Evolutionary conservation across 2,888 invertebrate genomes (phyloP), one percentile per base, ranked within the genome.

Genomic region (Ophion ventricosus): DNA sequence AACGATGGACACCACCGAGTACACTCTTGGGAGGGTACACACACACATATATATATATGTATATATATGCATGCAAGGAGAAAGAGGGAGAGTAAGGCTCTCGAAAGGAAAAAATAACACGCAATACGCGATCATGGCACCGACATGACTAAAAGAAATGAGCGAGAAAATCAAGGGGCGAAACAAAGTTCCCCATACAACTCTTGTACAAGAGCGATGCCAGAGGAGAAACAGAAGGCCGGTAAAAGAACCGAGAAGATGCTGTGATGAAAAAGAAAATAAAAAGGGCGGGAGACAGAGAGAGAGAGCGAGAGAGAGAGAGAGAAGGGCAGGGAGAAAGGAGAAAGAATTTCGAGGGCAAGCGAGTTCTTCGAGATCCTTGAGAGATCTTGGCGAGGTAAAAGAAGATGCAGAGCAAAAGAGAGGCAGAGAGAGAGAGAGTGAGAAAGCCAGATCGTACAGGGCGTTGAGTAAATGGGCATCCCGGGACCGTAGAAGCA

Each of bases 291-390:
- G 64, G 23, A 40, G 57, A 64, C 64, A 75, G 20, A 61, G 56
- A 40, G 17, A 49, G 40, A 26, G 59, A 66, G n/a, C 14, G 56
- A 26, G 57, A 64, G 70, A 49, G 14, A 23, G 74, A 66, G 64
- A 29, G 64, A 35, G 59, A 66, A 74, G 78, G 57, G 54, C 70
- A 56, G 25, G 72, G 82, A 84, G 87, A 82, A 77, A 79, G 64
- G 75, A 85, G 85, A 87, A 85, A 84, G 87, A 88, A 87, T 88
- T 88, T 88, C 83, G 87, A 87, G 87, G 88, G 86, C 86, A 85
- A 87, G 81, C 72, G 77, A 82, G 86, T 83, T 85, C 67, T 67
- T 70, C 72, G 82, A 84, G 84, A 81, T 84, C 81, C 80, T 81
- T 66, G 79, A 82, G 82, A 82, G 84, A 81, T 79, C 81, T 81